phyloP scores from a whole-genome alignment of 2,888 invertebrate genomes.

The Creontiades dilutus region DNA sequence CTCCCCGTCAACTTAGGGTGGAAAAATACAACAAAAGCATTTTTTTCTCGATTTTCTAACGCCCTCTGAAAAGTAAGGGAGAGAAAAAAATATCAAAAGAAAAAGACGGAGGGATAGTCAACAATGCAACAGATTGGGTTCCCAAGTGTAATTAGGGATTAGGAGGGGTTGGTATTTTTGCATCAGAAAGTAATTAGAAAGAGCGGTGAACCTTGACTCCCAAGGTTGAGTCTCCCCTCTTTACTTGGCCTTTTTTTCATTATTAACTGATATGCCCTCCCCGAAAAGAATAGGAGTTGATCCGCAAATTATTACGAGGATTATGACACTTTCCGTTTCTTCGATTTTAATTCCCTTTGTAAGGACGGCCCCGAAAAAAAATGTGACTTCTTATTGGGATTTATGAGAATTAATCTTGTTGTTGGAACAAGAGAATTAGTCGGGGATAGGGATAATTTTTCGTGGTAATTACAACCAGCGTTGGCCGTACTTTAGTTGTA shows the following conservation, averaged over 20 bases:
- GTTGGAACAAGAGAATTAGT: conserved; percentile 27
- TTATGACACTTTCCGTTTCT: conserved; percentile 54
- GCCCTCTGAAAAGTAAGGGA: conserved; percentile 4
- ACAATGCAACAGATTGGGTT: conserved; percentile 67
- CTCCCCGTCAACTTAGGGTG: not conserved
- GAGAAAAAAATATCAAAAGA: conserved; percentile 42
- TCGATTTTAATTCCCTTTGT: conserved; percentile 34
- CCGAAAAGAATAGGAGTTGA: conserved; percentile 56
- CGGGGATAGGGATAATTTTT: not conserved
- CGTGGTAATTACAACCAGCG: not conserved
- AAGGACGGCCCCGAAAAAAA: not conserved
- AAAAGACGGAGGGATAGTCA: conserved; percentile 49
- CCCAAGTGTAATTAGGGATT: conserved; percentile 66
- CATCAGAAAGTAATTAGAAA: conserved; percentile 69
- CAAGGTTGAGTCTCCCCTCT: conserved; percentile 17
- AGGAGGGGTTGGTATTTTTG: conserved; percentile 57
- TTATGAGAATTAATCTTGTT: conserved; percentile 19
- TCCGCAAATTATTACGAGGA: conserved; percentile 65
- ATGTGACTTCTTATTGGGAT: not conserved
- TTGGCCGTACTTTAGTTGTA: not conserved
- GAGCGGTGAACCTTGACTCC: conserved; percentile 56
- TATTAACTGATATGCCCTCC: conserved; percentile 60
- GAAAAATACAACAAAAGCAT: conserved; percentile 32
- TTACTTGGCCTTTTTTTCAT: conserved; percentile 38
- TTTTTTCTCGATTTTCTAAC: not conserved